A percentile compares a stretch with the other conserved stretches of the same genome.
phyloP scores from a whole-genome alignment of 1,140 invertebrate genomes.

The Philotrypesis tridentata region DNA sequence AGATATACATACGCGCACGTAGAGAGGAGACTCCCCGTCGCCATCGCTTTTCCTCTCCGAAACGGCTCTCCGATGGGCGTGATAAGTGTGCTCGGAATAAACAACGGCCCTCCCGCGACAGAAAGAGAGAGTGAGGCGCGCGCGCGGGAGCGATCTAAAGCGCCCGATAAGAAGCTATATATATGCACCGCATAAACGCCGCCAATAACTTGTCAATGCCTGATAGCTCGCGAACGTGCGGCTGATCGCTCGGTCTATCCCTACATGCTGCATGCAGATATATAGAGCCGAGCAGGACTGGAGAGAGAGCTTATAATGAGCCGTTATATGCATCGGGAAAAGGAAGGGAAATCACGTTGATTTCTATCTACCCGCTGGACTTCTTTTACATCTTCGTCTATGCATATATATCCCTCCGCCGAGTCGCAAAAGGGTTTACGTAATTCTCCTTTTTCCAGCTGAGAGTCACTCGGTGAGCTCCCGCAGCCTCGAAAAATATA shows the following conservation, averaged over 20 bases:
- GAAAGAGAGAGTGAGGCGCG: background rate
- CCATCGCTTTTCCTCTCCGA: background rate
- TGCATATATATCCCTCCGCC: too few species aligned
- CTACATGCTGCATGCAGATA: background rate
- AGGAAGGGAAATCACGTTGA: conserved; percentile 9
- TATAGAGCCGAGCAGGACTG: background rate
- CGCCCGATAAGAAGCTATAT: conserved; percentile 12
- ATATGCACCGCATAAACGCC: background rate
- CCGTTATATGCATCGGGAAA: conserved; percentile 10
- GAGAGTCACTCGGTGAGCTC: too few species aligned
- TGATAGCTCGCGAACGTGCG: too few species aligned
- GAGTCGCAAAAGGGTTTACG: background rate
- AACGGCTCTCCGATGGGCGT: conserved; percentile 18
- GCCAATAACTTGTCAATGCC: conserved; percentile 22
- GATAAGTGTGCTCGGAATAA: conserved; percentile 41
- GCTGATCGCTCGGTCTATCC: background rate
- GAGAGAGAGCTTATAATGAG: too few species aligned
- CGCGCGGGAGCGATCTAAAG: background rate
- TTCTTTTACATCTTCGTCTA: too few species aligned
- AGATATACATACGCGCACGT: background rate
- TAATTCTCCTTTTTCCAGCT: background rate
- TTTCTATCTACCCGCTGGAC: conserved; percentile 6
- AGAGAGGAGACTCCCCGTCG: background rate
- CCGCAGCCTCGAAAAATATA: background rate
- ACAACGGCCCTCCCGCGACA: background rate